Evolutionary conservation across 2,113 vertebrate genomes (phyloP), one percentile per base, ranked within the genome.

Genomic region (Mus spicilegus): DNA sequence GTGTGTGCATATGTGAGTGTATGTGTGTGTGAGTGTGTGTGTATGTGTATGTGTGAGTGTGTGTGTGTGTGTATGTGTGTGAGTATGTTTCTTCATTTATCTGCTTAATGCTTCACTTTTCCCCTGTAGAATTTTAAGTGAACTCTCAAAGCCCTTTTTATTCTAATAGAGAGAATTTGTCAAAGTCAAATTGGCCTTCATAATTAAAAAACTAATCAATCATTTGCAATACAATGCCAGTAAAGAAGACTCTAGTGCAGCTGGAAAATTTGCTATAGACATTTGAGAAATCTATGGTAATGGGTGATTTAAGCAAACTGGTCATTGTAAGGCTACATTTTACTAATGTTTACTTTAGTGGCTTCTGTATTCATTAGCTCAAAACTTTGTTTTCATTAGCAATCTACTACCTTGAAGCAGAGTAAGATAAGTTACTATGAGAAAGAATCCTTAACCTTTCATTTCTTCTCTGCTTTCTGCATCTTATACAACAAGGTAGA

Each of bases 371-470:
- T 78, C 30, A 39, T 5, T 86, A 36, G 9, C 42, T 72, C 19
- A 82, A 82, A 85, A n/a, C 30, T 75, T 73, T 76, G 33, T 63
- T 92, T 94, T 81, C 81, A 30, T 86, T 91, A 89, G 9, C 49
- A 85, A 49, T 61, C 78, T 39, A 87, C 14, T 84, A 4, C 78
- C 28, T 63, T 76, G 2, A 4, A 84, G 39, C 56, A 92, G 17
- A 26, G 3, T 58, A 42, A 61, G 69, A 1, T 89, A 24, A 28
- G 4, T 72, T 30, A 36, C 5, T 12, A 39, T 49, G 49, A 11
- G 51, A 12, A 24, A 89, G 86, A 85, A 30, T 70, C 3, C 33
- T 91, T 56, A 76, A 19, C 1, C 61, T 75, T 75, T 91, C n/a
- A 76, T 63, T 70, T 85, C 22, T 33, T 61, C 7, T 90, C 33